Evolutionary conservation across 2,113 vertebrate species (phyloP), one percentile per base, ranked within the genome.

Genomic region (Heteronetta atricapilla): DNA sequence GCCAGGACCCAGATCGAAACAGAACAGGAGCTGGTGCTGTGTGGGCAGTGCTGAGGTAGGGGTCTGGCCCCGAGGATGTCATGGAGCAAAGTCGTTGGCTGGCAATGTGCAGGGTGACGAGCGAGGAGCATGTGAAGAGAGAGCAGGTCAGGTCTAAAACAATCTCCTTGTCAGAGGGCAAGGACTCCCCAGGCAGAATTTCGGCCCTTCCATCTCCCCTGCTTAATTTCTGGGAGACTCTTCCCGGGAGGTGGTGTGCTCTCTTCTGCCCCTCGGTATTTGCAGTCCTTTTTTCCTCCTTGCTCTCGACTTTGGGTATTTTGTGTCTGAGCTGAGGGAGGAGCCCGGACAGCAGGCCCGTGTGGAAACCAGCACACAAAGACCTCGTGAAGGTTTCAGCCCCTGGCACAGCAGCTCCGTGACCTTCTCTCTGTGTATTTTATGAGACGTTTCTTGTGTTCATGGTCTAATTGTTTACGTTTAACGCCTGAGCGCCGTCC

Each of bases 161-260:
- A 0, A 29, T 62, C 60, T 74, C 46, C 7, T 66, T 70, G 8
- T 58, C 40, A 56, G 40, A 78, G 60, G 77, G 69, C 31, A 75
- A 70, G 70, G 74, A 26, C 33, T 31, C 58, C 25, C 10, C 58
- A 52, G 66, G 58, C 2, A 7, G 70, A 70, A 72, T 68, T 89
- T 44, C 11, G 4, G 72, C 42, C 33, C 40, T 78, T 91, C 33
- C 16, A 6, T 0, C 0, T n/a, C 56, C 63, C 25, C 56, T 60
- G 22, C 34, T 82, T 42, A 13, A 26, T 44, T 80, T 42, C 59
- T 83, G 92, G 70, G 79, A 78, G 56, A 46, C 38, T 42, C 21
- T 78, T 89, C 34, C 22, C 56, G 11, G 36, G 70, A 95, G 85
- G 78, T 93, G 82, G 79, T 44, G 34, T 76, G 74, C 62, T 87